Conservation (phyloP, 2,113 vertebrate species). For the Aegotheles bennettii region DNA sequence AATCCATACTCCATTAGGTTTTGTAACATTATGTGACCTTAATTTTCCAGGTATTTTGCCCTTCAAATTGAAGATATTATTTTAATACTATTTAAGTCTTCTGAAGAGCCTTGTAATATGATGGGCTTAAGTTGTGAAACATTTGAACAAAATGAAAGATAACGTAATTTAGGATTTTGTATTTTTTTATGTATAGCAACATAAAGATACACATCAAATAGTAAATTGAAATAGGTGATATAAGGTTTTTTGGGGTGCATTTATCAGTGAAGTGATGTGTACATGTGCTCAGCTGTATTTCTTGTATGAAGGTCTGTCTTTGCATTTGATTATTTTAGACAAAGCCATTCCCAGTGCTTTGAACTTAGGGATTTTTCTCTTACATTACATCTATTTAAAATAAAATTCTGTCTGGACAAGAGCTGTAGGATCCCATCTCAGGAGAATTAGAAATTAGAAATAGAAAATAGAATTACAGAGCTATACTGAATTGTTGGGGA, state of each 20-base stretch:
- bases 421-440: slow-evolving; percentile 10
- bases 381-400: background rate
- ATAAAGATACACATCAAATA: background rate
- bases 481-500: background rate
- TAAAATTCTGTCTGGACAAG: slow-evolving; percentile 32
- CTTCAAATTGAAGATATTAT: slow-evolving; percentile 70
- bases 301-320: background rate
- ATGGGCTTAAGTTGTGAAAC: slow-evolving; percentile 57
- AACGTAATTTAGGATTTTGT: slow-evolving; percentile 24
- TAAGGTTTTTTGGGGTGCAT: background rate
- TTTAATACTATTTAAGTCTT: slow-evolving; percentile 71
- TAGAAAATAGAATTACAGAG: slow-evolving; percentile 37
- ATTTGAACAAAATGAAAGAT: slow-evolving; percentile 63
- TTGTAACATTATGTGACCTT: slow-evolving; percentile 70
- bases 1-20: slow-evolving; percentile 73
- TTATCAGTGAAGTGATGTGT: background rate
- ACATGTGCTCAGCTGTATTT: background rate
- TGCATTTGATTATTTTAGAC: background rate
- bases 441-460: no score
- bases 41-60: slow-evolving; percentile 77
- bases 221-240: background rate
- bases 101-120: slow-evolving; percentile 53
- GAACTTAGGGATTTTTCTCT: slow-evolving; percentile 32
- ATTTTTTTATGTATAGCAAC: slow-evolving; percentile 1
- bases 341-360: slow-evolving; percentile 3